Conservation (phyloP, 2,113 vertebrate genomes). For the Atherinomorus stipes region DNA sequence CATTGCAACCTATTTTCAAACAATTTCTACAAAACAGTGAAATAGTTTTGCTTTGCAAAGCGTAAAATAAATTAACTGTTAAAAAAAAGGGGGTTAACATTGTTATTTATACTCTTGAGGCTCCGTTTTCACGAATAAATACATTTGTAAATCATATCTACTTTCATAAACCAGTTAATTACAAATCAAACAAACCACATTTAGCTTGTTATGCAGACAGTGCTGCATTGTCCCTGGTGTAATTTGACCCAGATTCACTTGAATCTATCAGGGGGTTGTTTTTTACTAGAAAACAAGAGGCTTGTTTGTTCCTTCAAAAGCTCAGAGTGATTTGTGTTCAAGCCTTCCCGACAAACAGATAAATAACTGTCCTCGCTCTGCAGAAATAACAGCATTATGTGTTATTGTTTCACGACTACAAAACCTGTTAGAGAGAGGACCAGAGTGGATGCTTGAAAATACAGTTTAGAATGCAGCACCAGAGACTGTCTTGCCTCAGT, state of each 20-base stretch:
- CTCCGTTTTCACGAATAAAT: conserved; percentile 14
- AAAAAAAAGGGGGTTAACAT: background rate
- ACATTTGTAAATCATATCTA: conserved; percentile 31
- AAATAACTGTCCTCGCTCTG: background rate
- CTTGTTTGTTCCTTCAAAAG: background rate
- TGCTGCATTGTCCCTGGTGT: conserved; percentile 45
- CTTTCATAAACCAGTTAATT: conserved; percentile 35
- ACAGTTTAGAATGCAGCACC: background rate
- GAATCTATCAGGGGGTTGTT: conserved; percentile 40
- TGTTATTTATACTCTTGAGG: conserved; percentile 12
- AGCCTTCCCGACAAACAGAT: conserved; percentile 12
- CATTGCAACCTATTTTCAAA: background rate
- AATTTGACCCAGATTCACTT: conserved; percentile 68
- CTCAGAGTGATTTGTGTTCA: conserved; percentile 1
- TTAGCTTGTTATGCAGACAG: conserved; percentile 32
- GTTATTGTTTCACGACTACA: background rate
- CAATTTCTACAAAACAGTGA: background rate
- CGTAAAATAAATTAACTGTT: background rate
- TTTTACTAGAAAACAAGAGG: conserved; percentile 9
- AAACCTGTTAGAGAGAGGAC: background rate
- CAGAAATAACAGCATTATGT: background rate
- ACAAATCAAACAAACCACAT: conserved; percentile 45
- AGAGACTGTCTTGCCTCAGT: background rate
- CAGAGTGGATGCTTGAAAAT: background rate
- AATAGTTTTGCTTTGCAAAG: background rate